Evolutionary conservation across 2,797 vertebrate genomes (phyloP).

Genomic region (Eupleurogrammus muticus): DNA sequence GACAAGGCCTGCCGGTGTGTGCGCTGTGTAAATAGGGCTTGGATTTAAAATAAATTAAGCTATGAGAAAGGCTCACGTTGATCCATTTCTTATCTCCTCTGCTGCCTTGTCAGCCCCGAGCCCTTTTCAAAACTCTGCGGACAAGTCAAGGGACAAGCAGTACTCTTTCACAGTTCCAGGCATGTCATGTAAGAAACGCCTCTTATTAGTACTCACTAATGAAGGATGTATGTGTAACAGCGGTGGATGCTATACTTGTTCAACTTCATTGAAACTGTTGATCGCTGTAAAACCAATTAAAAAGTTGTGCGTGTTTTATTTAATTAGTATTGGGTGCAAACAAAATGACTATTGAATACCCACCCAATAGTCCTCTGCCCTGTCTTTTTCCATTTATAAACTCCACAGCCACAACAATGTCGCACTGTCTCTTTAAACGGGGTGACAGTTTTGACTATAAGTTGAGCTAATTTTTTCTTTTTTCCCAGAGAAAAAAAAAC

Average conservation of each 20-base stretch:
- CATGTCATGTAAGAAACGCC: conserved; percentile 39
- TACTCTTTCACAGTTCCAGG: conserved; percentile 47
- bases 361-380: conserved; percentile 65
- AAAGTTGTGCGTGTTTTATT: conserved; percentile 79
- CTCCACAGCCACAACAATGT: conserved; percentile 60
- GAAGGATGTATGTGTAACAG: conserved; percentile 34
- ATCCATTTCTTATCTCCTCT: conserved; percentile 83
- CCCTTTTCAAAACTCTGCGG: conserved; percentile 70
- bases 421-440: conserved; percentile 77
- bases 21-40: conserved; percentile 78
- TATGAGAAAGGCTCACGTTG: conserved; percentile 83
- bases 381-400: conserved; percentile 72
- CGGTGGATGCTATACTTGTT: conserved; percentile 24
- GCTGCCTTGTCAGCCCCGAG: conserved; percentile 78
- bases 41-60: conserved; percentile 85
- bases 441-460: conserved; percentile 78
- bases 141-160: conserved; percentile 63
- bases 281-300: conserved; percentile 73
- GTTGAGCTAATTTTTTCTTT: conserved; percentile 71
- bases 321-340: conserved; percentile 82
- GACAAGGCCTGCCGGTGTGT: conserved; percentile 75
- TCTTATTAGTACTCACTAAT: conserved; percentile 42
- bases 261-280: conserved; percentile 58
- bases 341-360: conserved; percentile 80
- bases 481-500: conserved; percentile 80